Evolutionary conservation across 1,140 invertebrate species (phyloP).

Genomic region (Zaprionus africanus): DNA sequence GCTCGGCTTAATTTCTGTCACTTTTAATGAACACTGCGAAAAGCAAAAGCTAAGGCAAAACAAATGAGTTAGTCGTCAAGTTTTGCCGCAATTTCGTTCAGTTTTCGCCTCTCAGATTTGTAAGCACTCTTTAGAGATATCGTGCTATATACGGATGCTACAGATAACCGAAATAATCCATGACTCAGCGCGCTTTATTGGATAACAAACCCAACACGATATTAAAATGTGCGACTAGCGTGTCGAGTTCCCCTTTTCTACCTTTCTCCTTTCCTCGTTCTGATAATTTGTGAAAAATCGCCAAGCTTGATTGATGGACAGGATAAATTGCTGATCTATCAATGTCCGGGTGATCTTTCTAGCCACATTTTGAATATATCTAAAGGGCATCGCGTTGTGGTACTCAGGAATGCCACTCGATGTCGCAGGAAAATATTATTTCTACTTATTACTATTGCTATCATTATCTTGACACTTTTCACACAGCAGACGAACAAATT

Average conservation of each 20-base stretch:
- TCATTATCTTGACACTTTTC: background rate
- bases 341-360: background rate
- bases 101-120: background rate
- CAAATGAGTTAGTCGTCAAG: constrained; percentile 3
- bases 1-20: constrained; percentile 62
- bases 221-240: background rate
- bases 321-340: background rate
- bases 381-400: too few relatives aligned
- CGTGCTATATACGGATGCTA: background rate
- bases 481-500: constrained; percentile 2
- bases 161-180: background rate
- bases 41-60: constrained; percentile 7
- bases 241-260: background rate
- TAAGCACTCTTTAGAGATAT: background rate
- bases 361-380: too few relatives aligned
- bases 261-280: background rate
- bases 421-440: background rate
- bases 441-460: background rate
- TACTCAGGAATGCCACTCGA: too few relatives aligned
- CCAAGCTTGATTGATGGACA: background rate
- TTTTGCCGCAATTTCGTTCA: background rate
- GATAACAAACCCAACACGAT: background rate
- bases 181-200: background rate
- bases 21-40: constrained; percentile 48
- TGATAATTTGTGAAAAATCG: background rate